phyloP scores from a whole-genome alignment of 1,140 invertebrate genomes.

The Neodiprion lecontei region DNA sequence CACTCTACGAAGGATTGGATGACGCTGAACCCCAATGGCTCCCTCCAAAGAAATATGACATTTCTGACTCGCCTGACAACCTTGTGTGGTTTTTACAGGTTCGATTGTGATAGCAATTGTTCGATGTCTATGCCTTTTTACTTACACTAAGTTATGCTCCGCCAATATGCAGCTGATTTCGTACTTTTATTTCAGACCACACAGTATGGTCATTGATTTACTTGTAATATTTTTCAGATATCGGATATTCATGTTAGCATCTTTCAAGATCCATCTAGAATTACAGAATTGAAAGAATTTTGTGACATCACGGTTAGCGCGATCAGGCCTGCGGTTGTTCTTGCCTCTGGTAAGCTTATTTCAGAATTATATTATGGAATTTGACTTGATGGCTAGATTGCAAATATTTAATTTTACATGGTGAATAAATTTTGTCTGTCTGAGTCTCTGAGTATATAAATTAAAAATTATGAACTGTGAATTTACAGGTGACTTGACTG shows the following conservation, averaged over 20 bases:
- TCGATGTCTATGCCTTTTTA: not conserved
- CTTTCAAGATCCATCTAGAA: slow-evolving; percentile 78
- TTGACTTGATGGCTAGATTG: not conserved
- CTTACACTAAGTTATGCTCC: not conserved
- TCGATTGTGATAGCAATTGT: slow-evolving; percentile 36
- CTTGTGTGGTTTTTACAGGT: slow-evolving; percentile 83
- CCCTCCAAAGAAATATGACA: slow-evolving; percentile 56
- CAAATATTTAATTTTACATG: not conserved
- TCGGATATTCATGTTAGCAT: slow-evolving; percentile 91
- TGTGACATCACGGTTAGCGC: slow-evolving; percentile 76
- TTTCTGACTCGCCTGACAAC: slow-evolving; percentile 65
- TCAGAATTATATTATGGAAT: not conserved
- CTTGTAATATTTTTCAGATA: slow-evolving; percentile 66
- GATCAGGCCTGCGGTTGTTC: slow-evolving; percentile 81
- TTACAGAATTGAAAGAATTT: slow-evolving; percentile 81
- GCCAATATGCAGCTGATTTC: no score
- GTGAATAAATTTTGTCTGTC: not conserved
- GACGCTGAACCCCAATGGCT: slow-evolving; percentile 27
- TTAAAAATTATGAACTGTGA: slow-evolving; percentile 12
- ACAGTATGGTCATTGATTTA: not conserved
- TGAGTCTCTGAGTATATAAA: not conserved
- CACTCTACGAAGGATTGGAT: slow-evolving; percentile 22
- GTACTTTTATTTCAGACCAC: no score
- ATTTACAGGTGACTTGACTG: slow-evolving; percentile 81
- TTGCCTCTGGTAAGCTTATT: slow-evolving; percentile 74